phyloP scores from a whole-genome alignment of 2,797 vertebrate genomes.

The Nasua narica region DNA sequence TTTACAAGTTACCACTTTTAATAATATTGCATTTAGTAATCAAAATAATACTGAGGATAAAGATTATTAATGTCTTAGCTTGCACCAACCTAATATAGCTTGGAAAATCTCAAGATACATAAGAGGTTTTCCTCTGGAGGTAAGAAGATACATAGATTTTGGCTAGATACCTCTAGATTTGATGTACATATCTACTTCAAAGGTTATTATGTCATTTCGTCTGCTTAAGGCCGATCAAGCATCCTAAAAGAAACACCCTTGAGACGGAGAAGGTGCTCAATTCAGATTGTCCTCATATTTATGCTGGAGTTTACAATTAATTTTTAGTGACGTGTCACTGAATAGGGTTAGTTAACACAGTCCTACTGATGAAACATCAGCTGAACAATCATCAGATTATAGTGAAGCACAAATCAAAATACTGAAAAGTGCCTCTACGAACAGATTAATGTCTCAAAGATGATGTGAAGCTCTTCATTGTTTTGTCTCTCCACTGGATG shows the following conservation, averaged over 20 bases:
- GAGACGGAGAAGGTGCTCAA: slow-evolving; percentile 32
- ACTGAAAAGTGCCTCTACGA: slow-evolving; percentile 27
- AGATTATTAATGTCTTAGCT: slow-evolving; percentile 10
- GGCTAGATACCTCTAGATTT: background rate
- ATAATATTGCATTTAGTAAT: slow-evolving; percentile 39
- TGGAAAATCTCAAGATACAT: background rate
- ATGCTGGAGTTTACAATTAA: slow-evolving; percentile 42
- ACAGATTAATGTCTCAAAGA: slow-evolving; percentile 27
- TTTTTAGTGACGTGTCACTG: background rate
- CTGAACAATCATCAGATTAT: background rate
- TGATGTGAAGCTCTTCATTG: background rate
- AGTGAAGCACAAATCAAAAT: slow-evolving; percentile 36
- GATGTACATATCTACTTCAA: background rate
- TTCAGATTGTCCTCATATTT: slow-evolving; percentile 43
- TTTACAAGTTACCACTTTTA: slow-evolving; percentile 29
- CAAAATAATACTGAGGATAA: slow-evolving; percentile 28
- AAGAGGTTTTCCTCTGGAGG: background rate
- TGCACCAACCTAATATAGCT: background rate
- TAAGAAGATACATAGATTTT: background rate
- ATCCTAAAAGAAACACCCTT: slow-evolving; percentile 35
- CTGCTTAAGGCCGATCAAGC: background rate
- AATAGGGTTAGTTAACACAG: background rate
- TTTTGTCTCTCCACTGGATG: background rate
- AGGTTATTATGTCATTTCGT: background rate
- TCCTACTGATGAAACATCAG: slow-evolving; percentile 16